A percentile compares a stretch with the other conserved stretches of the same genome.
Evolutionary conservation across 2,888 invertebrate genomes (phyloP).

Genomic region (Harpalus rufipes): DNA sequence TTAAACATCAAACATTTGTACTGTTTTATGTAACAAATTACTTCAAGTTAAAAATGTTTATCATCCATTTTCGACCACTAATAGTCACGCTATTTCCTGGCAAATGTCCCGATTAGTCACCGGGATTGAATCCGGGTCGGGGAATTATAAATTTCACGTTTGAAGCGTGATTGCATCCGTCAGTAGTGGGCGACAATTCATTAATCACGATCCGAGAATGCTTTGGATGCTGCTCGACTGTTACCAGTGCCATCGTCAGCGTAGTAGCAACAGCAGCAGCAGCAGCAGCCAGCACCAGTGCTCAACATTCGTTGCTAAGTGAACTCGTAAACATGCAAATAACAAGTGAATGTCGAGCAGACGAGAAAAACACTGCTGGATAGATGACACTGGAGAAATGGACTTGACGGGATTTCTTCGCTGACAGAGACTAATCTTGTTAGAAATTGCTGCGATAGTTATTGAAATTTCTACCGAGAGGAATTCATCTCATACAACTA

Average conservation of each 20-base stretch:
- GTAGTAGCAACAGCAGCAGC: no score
- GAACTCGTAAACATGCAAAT: conserved; percentile 64
- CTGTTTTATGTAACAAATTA: not conserved
- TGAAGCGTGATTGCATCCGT: conserved; percentile 57
- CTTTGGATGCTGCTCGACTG: conserved; percentile 35
- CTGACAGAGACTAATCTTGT: conserved; percentile 53
- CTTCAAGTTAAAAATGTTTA: not conserved
- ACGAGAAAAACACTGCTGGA: conserved; percentile 42
- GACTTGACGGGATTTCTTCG: conserved; percentile 54
- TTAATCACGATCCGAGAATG: conserved; percentile 56
- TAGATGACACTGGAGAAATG: conserved; percentile 51
- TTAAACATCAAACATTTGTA: no score
- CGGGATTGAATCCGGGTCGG: conserved; percentile 15
- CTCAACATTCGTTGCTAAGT: conserved; percentile 41
- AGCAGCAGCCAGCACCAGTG: not conserved
- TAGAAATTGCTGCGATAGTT: conserved; percentile 36
- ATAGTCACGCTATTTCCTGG: not conserved
- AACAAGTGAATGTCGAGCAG: conserved; percentile 41
- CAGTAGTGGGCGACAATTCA: conserved; percentile 50
- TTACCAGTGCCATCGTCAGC: not conserved
- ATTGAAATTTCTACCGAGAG: conserved; percentile 28
- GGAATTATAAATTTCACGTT: conserved; percentile 58
- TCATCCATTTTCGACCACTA: not conserved
- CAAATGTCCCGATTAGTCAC: conserved; percentile 32
- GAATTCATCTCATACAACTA: not conserved